phyloP scores from a whole-genome alignment of 2,888 invertebrate genomes.

The Carterocephalus palaemon region DNA sequence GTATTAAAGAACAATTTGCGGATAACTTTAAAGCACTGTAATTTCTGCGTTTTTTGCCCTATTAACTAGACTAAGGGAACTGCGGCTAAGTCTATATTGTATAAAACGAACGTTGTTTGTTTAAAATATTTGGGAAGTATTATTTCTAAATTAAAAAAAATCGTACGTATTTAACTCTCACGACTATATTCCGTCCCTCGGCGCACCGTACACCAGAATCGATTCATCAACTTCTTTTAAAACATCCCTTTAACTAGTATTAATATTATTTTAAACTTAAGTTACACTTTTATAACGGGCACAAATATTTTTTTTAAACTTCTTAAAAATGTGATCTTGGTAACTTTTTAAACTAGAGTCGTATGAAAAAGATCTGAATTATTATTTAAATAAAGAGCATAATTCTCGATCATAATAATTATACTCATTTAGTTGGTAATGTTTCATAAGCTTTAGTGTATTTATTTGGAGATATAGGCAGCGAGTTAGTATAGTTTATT shows the following conservation, averaged over 20 bases:
- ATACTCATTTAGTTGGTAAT: slow-evolving; percentile 66
- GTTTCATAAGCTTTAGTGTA: slow-evolving; percentile 64
- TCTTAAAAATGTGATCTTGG: slow-evolving; percentile 27
- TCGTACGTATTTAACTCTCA: slow-evolving; percentile 39
- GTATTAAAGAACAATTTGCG: no score
- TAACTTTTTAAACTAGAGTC: slow-evolving; percentile 29
- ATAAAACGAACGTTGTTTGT: no score
- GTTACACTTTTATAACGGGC: slow-evolving; percentile 35
- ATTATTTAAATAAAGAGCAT: slow-evolving; percentile 47
- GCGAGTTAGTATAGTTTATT: slow-evolving; percentile 43
- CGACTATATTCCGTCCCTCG: slow-evolving; percentile 61
- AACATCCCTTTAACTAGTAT: neutral
- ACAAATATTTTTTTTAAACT: slow-evolving; percentile 37
- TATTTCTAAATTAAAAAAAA: no score
- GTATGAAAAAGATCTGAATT: slow-evolving; percentile 29
- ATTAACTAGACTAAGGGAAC: no score
- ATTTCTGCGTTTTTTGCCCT: no score
- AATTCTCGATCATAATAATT: slow-evolving; percentile 72
- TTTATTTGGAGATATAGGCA: slow-evolving; percentile 51
- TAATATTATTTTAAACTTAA: slow-evolving; percentile 9
- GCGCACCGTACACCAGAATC: slow-evolving; percentile 46
- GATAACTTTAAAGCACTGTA: no score
- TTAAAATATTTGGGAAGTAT: no score
- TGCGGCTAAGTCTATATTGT: no score
- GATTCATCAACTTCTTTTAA: slow-evolving; percentile 4